Conservation (phyloP, 2,888 invertebrate genomes). For the Scaptomyza polygonia region DNA sequence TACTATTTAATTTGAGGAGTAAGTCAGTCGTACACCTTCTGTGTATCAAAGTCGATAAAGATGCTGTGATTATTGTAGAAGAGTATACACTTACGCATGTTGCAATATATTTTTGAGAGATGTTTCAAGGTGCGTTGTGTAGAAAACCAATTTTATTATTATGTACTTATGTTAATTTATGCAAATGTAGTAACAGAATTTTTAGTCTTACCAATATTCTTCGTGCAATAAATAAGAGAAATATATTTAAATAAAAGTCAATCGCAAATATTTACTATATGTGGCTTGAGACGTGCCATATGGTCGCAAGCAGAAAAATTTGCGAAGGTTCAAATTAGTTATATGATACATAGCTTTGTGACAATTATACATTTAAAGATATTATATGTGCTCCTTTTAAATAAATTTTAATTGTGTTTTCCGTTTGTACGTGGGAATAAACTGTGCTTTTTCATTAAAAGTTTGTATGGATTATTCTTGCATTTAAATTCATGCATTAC, state of each 20-base stretch:
- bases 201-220: conserved; percentile 27
- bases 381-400: background rate
- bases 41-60: conserved; percentile 74
- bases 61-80: conserved; percentile 81
- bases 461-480: too few species aligned
- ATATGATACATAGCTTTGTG: background rate
- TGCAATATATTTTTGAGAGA: conserved; percentile 53
- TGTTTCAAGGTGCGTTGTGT: conserved; percentile 42
- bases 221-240: conserved; percentile 55
- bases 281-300: background rate
- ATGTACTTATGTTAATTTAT: conserved; percentile 66
- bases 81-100: conserved; percentile 41
- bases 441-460: background rate
- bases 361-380: background rate
- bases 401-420: background rate
- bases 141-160: conserved; percentile 59
- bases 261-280: background rate
- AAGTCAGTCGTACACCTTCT: conserved; percentile 33
- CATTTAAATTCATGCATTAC: background rate
- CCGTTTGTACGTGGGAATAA: background rate
- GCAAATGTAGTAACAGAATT: conserved; percentile 47
- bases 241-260: conserved; percentile 43
- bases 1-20: conserved; percentile 50
- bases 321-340: background rate
- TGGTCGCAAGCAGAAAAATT: background rate